Conservation (phyloP, 1,140 invertebrate genomes). For the Rhysida immarginata region DNA sequence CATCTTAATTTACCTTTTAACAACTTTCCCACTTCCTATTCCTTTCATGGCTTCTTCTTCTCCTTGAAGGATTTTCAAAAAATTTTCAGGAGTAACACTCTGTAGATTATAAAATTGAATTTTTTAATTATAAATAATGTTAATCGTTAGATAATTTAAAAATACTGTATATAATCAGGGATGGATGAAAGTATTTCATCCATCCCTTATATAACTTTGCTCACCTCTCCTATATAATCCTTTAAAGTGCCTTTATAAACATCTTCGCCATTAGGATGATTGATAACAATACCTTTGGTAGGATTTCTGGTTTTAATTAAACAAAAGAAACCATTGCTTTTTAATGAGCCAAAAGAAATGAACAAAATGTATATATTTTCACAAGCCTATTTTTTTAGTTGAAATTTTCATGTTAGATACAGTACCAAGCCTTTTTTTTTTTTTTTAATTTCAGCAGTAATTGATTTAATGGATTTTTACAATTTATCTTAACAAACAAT, state of each 20-base stretch:
- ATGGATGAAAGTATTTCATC: no score
- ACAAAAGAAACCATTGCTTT: no score
- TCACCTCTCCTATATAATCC: slow-evolving; percentile 39
- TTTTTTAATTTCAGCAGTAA: not conserved
- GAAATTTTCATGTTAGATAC: no score
- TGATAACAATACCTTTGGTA: slow-evolving; percentile 40
- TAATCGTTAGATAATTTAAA: no score
- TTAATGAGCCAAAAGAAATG: no score
- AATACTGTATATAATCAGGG: no score
- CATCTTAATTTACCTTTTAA: slow-evolving; percentile 31
- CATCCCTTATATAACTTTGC: no score
- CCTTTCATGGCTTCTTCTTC: slow-evolving; percentile 30
- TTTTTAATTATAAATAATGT: not conserved
- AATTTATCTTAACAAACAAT: no score
- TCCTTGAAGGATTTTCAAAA: slow-evolving; percentile 40
- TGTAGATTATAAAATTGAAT: slow-evolving; percentile 1
- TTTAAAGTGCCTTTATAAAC: slow-evolving; percentile 41
- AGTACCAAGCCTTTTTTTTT: no score
- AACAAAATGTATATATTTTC: no score
- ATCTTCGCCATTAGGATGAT: slow-evolving; percentile 40
- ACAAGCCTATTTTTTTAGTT: no score
- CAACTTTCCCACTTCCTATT: slow-evolving; percentile 37
- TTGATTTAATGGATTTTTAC: not conserved
- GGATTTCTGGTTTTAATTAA: slow-evolving; percentile 37
- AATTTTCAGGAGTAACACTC: slow-evolving; percentile 38